Evolutionary conservation across 2,888 invertebrate genomes (phyloP), one percentile per base, ranked within the genome.

Genomic region (Hemaris fuciformis): DNA sequence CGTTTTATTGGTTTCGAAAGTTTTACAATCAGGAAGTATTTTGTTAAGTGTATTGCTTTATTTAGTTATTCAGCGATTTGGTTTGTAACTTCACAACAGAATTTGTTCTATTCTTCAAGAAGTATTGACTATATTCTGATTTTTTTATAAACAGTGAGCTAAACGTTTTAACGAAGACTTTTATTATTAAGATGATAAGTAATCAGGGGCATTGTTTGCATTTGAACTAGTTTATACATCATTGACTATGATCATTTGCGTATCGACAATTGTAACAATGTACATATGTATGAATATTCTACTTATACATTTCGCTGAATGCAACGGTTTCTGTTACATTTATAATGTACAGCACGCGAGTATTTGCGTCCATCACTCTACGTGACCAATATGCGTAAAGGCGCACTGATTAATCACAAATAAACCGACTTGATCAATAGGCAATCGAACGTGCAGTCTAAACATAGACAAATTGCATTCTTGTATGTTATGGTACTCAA

Each of bases 11-110:
- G 18, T 59, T 45, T 48, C 48, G 60, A 53, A 53, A 41, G 53
- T 38, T 23, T 38, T 27, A 8, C 15, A 38, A 15, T 57, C 38
- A 57, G 41, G 34, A 43, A 63, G 58, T 59, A 46, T 59, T 64
- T 13, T 42, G n/a, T 45, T n/a, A 20, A n/a, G 38, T 22, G 22
- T 45, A 22, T 18, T 20, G n/a, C 2, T 0, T 13, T 34, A 4
- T 46, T 18, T 22, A 2, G 13, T 45, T 20, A 13, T 22, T 8
- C 18, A 3, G 22, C 22, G 7, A 45, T 10, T 2, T n/a, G n/a
- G n/a, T n/a, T n/a, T n/a, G n/a, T n/a, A n/a, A n/a, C n/a, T n/a
- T n/a, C n/a, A n/a, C n/a, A n/a, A n/a, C n/a, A n/a, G n/a, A n/a
- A n/a, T n/a, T n/a, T n/a, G n/a, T n/a, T n/a, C n/a, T n/a, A n/a